These are phyloP conservation scores for Tragelaphus imberbis DNA, from an alignment of 2,113 vertebrate genomes.

Conservation along the genomic window DNA sequence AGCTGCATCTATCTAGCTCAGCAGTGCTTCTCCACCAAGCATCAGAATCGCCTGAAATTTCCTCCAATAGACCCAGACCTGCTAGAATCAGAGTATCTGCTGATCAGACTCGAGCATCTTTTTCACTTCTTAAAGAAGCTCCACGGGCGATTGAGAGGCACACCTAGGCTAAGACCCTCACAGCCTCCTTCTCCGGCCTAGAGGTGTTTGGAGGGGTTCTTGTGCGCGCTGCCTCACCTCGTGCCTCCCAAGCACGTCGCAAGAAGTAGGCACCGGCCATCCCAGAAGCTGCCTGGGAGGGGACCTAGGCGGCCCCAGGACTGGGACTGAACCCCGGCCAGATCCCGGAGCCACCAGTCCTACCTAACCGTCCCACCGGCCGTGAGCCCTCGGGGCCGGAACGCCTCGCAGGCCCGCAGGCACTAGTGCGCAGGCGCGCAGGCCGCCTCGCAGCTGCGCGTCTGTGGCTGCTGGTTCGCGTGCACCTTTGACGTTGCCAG, in stretches of 20 bases:
- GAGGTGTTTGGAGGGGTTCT: neutral
- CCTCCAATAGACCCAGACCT: neutral
- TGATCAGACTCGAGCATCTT: neutral
- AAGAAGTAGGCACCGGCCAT: neutral
- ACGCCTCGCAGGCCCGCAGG: accelerated
- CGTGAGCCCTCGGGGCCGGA: neutral
- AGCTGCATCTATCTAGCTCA: neutral
- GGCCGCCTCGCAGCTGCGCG: accelerated
- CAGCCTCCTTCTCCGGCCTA: accelerated
- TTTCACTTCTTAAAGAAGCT: neutral
- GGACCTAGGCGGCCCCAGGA: accelerated
- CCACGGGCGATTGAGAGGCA: neutral
- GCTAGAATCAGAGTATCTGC: neutral
- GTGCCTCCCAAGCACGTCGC: accelerated
- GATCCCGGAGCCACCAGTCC: accelerated
- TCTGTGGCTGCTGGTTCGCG: accelerated
- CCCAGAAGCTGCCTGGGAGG: neutral
- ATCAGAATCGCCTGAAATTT: neutral
- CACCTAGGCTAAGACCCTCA: neutral
- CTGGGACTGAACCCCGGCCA: accelerated
- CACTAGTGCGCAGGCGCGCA: slow-evolving; percentile 38
- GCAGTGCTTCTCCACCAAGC: neutral
- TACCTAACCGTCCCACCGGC: neutral
- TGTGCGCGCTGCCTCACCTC: no score
- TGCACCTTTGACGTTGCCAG: accelerated